A percentile compares a stretch with the other conserved stretches of the same genome.
Evolutionary conservation across 2,113 vertebrate species (phyloP).

Genomic region (Terrapene triunguis): DNA sequence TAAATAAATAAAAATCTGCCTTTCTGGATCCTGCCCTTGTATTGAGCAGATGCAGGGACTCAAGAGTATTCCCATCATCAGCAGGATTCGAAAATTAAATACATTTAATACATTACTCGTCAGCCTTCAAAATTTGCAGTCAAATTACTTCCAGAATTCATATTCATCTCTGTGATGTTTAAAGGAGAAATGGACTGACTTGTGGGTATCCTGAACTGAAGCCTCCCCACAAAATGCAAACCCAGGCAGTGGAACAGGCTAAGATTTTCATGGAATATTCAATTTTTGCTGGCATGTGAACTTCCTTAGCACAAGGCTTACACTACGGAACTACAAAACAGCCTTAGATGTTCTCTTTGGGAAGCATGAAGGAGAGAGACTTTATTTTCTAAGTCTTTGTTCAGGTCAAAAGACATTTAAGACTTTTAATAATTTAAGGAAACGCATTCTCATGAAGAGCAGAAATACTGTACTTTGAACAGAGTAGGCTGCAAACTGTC

Average conservation of each 20-base stretch:
- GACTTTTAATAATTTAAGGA: too few species aligned
- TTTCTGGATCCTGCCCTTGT: background rate
- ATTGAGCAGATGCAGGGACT: background rate
- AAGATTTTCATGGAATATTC: background rate
- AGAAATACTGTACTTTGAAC: background rate
- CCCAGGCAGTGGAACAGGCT: background rate
- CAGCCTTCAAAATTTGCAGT: background rate
- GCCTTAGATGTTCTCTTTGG: background rate
- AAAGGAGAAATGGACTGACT: background rate
- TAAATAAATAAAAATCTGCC: background rate
- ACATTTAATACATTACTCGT: background rate
- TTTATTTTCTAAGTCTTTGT: background rate
- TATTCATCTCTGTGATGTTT: background rate
- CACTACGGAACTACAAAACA: background rate
- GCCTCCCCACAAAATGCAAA: background rate
- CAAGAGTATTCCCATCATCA: background rate
- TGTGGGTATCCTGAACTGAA: background rate
- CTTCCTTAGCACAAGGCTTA: background rate
- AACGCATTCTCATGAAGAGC: background rate
- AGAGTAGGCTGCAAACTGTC: background rate
- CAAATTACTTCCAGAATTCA: background rate
- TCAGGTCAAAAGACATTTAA: background rate
- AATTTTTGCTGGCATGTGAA: background rate
- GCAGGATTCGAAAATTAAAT: background rate
- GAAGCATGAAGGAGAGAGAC: background rate